phyloP scores from a whole-genome alignment of 1,140 invertebrate genomes.

The Tenebrio molitor region DNA sequence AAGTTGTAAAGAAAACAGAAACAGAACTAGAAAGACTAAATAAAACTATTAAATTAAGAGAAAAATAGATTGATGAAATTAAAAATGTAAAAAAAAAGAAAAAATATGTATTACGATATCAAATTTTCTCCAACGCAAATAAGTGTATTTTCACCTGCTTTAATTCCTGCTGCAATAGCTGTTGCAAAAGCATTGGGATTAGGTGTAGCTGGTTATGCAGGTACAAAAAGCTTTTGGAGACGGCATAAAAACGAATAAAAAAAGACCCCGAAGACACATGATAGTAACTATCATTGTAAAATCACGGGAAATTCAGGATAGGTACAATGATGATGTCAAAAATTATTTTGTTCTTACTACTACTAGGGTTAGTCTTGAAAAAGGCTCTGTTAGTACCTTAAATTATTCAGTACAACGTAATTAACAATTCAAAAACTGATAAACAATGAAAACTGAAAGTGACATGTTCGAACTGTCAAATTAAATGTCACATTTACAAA shows the following conservation, averaged over 20 bases:
- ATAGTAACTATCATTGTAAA: background rate
- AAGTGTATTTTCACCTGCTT: constrained; percentile 40
- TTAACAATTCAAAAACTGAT: too few species aligned
- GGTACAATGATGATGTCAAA: too few species aligned
- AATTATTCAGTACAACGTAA: too few species aligned
- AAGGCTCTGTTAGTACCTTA: too few species aligned
- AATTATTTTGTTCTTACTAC: too few species aligned
- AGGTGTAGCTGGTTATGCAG: constrained; percentile 44
- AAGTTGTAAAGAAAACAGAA: constrained; percentile 37
- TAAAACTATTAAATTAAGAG: constrained; percentile 44
- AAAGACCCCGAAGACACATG: too few species aligned
- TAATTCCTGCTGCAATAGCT: constrained; percentile 43
- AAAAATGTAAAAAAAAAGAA: constrained; percentile 34
- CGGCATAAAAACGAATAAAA: constrained; percentile 35
- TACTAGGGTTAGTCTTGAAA: too few species aligned
- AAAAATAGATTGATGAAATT: constrained; percentile 39
- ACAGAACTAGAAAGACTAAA: constrained; percentile 35
- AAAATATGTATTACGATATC: constrained; percentile 24
- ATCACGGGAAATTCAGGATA: too few species aligned
- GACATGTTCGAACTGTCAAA: too few species aligned
- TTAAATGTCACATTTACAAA: too few species aligned
- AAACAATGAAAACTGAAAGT: too few species aligned
- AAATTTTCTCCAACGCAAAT: constrained; percentile 36
- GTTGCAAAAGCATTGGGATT: constrained; percentile 44
- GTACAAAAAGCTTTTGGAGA: constrained; percentile 47